These are phyloP conservation scores for Otis tarda DNA, from an alignment of 2,113 vertebrate genomes.

Conservation along the genomic window DNA sequence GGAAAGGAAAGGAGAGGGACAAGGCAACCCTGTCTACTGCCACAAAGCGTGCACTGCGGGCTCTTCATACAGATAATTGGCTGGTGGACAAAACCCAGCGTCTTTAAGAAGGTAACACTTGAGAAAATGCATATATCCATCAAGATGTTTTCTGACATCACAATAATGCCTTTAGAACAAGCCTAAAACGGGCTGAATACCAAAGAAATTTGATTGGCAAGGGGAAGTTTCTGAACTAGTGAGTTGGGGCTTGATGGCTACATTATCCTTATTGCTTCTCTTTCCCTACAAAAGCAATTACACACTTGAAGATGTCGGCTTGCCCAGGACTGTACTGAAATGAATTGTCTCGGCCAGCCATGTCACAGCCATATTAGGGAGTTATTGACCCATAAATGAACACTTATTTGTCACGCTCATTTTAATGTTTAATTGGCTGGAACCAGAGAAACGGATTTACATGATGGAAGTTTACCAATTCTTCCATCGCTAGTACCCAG, in stretches of 20 bases:
- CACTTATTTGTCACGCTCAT: slow-evolving; percentile 35
- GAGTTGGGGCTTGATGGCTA: neutral
- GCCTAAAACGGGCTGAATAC: neutral
- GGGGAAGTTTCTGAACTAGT: slow-evolving; percentile 36
- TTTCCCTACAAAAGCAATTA: slow-evolving; percentile 31
- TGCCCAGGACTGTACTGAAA: neutral
- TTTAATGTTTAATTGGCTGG: slow-evolving; percentile 44
- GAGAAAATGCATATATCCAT: slow-evolving; percentile 15
- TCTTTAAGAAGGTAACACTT: neutral
- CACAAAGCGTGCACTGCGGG: neutral
- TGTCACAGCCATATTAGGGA: neutral
- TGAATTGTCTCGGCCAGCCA: neutral
- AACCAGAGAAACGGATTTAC: neutral
- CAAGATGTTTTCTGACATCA: slow-evolving; percentile 35
- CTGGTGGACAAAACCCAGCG: neutral
- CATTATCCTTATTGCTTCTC: slow-evolving; percentile 37
- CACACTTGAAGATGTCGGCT: neutral
- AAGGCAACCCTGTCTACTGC: neutral
- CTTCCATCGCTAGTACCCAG: neutral
- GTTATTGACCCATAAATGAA: slow-evolving; percentile 27
- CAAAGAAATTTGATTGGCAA: slow-evolving; percentile 38
- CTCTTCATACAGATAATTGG: slow-evolving; percentile 20
- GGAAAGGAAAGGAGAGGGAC: neutral
- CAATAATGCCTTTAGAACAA: neutral
- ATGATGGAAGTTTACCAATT: neutral